phyloP scores from a whole-genome alignment of 2,888 invertebrate species.

The Cryptocheilus praepositus region DNA sequence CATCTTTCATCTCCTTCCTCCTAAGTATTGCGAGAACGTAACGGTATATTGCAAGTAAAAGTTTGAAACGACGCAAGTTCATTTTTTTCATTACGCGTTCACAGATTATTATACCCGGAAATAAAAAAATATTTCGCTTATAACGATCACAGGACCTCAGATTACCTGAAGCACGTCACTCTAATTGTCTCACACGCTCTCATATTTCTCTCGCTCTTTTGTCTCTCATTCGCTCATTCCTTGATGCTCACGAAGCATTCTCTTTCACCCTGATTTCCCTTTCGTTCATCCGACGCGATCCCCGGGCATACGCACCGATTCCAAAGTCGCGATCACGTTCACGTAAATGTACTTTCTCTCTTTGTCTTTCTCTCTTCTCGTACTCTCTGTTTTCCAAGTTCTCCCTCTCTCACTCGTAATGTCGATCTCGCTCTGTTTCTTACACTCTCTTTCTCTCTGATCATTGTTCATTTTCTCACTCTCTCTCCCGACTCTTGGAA shows the following conservation, averaged over 20 bases:
- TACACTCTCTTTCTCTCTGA: conserved; percentile 9
- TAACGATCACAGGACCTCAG: conserved; percentile 76
- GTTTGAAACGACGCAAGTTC: conserved; percentile 68
- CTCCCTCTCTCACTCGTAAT: conserved; percentile 14
- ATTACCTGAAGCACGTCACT: conserved; percentile 73
- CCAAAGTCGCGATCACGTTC: conserved; percentile 40
- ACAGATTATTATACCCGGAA: conserved; percentile 66
- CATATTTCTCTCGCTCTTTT: conserved; percentile 12
- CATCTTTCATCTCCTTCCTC: conserved; percentile 61
- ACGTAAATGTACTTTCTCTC: neutral
- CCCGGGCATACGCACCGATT: conserved; percentile 39
- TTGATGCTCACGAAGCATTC: conserved; percentile 61
- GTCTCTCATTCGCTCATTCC: conserved; percentile 46
- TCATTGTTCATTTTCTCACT: neutral
- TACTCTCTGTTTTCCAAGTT: conserved; percentile 11
- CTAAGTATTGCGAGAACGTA: conserved; percentile 75
- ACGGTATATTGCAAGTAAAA: conserved; percentile 75
- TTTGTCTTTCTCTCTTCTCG: neutral
- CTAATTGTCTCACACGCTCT: conserved; percentile 56
- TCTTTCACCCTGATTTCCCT: conserved; percentile 49
- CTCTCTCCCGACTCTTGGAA: conserved; percentile 29
- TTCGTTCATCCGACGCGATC: conserved; percentile 47
- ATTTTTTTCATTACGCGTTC: conserved; percentile 51
- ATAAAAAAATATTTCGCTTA: conserved; percentile 75
- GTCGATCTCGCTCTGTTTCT: conserved; percentile 9